Conservation (phyloP, 2,797 vertebrate genomes). For the Cottoperca gobio region DNA sequence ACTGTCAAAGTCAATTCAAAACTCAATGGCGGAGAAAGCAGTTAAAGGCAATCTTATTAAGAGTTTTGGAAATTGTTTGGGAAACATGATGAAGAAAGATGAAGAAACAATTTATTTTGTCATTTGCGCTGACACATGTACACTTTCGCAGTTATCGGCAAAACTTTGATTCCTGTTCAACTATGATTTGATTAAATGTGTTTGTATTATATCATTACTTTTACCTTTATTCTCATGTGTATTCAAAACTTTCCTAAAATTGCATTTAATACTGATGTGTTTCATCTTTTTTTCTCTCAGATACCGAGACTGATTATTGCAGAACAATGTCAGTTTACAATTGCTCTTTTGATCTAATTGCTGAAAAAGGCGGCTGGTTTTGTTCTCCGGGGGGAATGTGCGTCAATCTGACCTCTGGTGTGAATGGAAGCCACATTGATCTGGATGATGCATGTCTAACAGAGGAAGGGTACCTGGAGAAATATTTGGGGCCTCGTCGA, state of each 20-base stretch:
- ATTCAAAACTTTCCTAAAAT: not conserved
- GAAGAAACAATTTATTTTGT: constrained; percentile 1
- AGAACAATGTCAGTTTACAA: constrained; percentile 75
- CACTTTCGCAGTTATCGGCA: not conserved
- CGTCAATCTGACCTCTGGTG: constrained; percentile 75
- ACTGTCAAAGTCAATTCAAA: constrained; percentile 30
- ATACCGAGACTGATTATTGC: not conserved
- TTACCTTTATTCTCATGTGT: not conserved
- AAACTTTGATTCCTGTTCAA: constrained; percentile 1
- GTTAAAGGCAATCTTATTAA: constrained; percentile 12
- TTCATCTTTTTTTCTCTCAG: constrained; percentile 20
- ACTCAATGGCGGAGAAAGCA: constrained; percentile 11
- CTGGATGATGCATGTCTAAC: constrained; percentile 86
- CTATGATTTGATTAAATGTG: not conserved
- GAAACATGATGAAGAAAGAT: constrained; percentile 6
- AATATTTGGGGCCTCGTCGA: constrained; percentile 87
- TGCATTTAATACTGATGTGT: not conserved
- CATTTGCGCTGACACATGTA: not conserved
- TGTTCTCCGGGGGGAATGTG: constrained; percentile 71
- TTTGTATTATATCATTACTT: constrained; percentile 2
- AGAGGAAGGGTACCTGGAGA: constrained; percentile 84
- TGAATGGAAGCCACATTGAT: constrained; percentile 55
- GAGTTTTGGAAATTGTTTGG: constrained; percentile 6
- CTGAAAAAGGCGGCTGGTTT: constrained; percentile 34
- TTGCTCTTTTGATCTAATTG: constrained; percentile 73